phyloP scores from a whole-genome alignment of 1,140 invertebrate species.

The Ostrea edulis region DNA sequence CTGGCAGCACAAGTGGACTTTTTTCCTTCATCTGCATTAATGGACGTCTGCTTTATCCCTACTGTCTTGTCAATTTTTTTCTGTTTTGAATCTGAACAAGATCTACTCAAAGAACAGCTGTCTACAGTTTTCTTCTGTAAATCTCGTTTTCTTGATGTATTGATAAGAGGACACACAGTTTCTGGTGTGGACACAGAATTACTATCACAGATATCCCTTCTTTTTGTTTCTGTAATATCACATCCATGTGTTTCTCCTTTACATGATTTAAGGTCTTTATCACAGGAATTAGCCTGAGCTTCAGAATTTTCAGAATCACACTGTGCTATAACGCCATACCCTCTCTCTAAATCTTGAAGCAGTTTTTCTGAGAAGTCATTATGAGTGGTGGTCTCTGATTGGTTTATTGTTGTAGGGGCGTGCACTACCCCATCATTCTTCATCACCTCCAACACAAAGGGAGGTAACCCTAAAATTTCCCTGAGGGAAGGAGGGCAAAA shows the following conservation, averaged over 20 bases:
- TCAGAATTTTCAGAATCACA: background rate
- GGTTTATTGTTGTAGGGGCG: background rate
- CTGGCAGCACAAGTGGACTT: background rate
- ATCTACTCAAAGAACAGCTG: background rate
- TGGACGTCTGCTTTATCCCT: background rate
- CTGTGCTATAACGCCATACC: background rate
- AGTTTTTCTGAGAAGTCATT: conserved; percentile 43
- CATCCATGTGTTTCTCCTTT: background rate
- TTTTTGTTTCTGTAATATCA: background rate
- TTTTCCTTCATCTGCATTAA: background rate
- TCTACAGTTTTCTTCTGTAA: background rate
- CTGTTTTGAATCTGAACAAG: conserved; percentile 22
- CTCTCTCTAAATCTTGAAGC: conserved; percentile 45
- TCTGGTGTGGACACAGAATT: background rate
- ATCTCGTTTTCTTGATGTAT: conserved; percentile 14
- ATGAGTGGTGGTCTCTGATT: background rate
- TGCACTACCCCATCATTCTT: conserved; percentile 42
- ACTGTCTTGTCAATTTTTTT: background rate
- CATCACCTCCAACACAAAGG: conserved; percentile 42
- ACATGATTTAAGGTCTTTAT: background rate
- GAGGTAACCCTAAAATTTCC: conserved; percentile 46
- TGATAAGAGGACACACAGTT: background rate
- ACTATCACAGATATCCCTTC: background rate
- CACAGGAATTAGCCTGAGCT: background rate
- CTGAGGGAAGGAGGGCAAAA: conserved; percentile 64